Evolutionary conservation across 2,888 invertebrate species (phyloP).

Genomic region (Drosophila austrosaltans): DNA sequence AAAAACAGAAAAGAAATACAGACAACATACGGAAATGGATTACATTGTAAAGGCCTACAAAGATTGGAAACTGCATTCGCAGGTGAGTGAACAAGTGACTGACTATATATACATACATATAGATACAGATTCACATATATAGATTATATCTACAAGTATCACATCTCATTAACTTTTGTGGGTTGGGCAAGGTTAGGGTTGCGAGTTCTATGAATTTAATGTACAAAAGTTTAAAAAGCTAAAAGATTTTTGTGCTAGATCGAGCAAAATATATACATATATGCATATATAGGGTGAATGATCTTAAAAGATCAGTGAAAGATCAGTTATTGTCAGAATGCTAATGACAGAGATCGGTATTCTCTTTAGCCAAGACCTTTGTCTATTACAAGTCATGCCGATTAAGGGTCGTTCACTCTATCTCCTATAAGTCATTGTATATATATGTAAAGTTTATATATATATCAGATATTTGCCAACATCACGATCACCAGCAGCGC

Average conservation of each 20-base stretch:
- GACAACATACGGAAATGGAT: slow-evolving; percentile 78
- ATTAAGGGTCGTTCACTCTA: slow-evolving; percentile 5
- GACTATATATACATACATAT: too few species aligned
- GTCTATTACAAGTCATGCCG: slow-evolving; percentile 1
- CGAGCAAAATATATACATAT: neutral
- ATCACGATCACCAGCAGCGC: neutral
- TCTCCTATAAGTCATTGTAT: neutral
- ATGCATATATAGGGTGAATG: neutral
- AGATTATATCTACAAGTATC: neutral
- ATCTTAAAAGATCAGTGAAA: slow-evolving; percentile 2
- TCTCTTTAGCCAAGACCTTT: slow-evolving; percentile 1
- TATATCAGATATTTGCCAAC: slow-evolving; percentile 9
- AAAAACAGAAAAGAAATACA: slow-evolving; percentile 28
- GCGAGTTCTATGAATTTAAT: slow-evolving; percentile 16
- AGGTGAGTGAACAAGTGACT: slow-evolving; percentile 69
- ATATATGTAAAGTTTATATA: neutral
- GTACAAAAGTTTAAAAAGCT: neutral
- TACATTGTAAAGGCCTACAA: slow-evolving; percentile 83
- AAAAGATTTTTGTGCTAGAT: neutral
- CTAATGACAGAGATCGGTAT: slow-evolving; percentile 6
- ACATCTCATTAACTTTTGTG: neutral
- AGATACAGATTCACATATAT: too few species aligned
- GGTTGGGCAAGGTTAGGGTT: slow-evolving; percentile 45
- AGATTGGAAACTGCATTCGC: slow-evolving; percentile 83
- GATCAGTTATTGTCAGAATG: slow-evolving; percentile 9